Evolutionary conservation across 2,888 invertebrate species (phyloP), one percentile per base, ranked within the genome.

Genomic region (Anorthoa munda): DNA sequence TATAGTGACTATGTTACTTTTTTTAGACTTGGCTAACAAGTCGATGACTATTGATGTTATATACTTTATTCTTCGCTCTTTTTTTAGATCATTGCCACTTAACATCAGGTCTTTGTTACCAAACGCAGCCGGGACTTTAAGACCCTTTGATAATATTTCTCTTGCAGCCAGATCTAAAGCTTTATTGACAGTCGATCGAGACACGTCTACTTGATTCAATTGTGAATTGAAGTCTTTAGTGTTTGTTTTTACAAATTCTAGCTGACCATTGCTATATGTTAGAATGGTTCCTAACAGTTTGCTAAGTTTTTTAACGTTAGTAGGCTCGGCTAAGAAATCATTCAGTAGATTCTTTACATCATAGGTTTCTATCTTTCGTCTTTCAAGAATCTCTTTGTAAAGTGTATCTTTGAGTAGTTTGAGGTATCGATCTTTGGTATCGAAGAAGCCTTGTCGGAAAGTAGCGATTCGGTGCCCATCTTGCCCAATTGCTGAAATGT

Each of bases 101-200:
- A 83, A 26, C 12, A 45, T 65, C 50, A 85, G 45, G 50, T 85
- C 82, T 31, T 31, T 56, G 23, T 85, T 83, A 11, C 84, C 84
- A 55, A 85, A 83, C 7, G 63, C 46, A 18, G 58, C 21, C 5
- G 83, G 84, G 0, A 82, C 75, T 68, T 79, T 82, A 4, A 79
- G 59, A 21, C 50, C 21, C n/a, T 56, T 39, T 7, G 58, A 56
- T 17, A 84, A 63, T 18, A 72, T 74, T 45, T 21, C 26, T 50
- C 23, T 66, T n/a, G 75, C 74, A 39, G 60, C 68, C 2, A 61
- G 51, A 66, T 60, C 55, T 2, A 77, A 50, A 2, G 79, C 81
- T 74, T 76, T n/a, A 0, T 73, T 56, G 13, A 77, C 55, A 31
- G 59, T 55, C 2, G 66, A 18, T 26, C n/a, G 26, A 18, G 73